phyloP scores from a whole-genome alignment of 2,888 invertebrate species.

The Melanchra persicariae region DNA sequence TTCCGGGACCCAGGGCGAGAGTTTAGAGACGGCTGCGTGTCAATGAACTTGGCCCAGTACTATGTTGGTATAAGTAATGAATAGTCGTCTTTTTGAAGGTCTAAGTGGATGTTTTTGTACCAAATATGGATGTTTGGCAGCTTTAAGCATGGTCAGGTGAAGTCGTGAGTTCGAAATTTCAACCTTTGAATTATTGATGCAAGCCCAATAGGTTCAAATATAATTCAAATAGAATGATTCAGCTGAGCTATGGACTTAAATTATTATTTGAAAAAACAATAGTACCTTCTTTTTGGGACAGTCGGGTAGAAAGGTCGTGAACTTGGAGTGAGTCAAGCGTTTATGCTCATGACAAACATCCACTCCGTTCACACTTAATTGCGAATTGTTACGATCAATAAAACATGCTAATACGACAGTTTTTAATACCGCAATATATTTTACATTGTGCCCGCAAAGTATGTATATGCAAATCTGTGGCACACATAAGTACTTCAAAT shows the following conservation, averaged over 20 bases:
- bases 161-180: slow-evolving; percentile 27
- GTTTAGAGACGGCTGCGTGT: slow-evolving; percentile 61
- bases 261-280: not conserved
- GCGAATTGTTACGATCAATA: slow-evolving; percentile 42
- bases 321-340: not conserved
- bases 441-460: slow-evolving; percentile 17
- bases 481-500: slow-evolving; percentile 26
- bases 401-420: slow-evolving; percentile 25
- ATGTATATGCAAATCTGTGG: slow-evolving; percentile 26
- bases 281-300: not conserved
- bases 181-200: slow-evolving; percentile 9
- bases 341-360: not conserved
- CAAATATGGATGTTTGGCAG: slow-evolving; percentile 47
- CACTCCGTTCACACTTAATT: slow-evolving; percentile 14
- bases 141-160: slow-evolving; percentile 5
- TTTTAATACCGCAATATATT: slow-evolving; percentile 32
- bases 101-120: slow-evolving; percentile 52
- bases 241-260: not conserved
- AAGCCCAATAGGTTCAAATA: not conserved
- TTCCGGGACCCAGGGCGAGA: slow-evolving; percentile 74
- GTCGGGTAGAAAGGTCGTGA: not conserved
- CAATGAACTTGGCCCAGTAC: slow-evolving; percentile 59
- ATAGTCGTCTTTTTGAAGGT: slow-evolving; percentile 33
- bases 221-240: too few relatives aligned
- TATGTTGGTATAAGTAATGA: slow-evolving; percentile 46